Conservation (phyloP, 2,113 vertebrate species). For the Cyphomyrus discorhynchus region DNA sequence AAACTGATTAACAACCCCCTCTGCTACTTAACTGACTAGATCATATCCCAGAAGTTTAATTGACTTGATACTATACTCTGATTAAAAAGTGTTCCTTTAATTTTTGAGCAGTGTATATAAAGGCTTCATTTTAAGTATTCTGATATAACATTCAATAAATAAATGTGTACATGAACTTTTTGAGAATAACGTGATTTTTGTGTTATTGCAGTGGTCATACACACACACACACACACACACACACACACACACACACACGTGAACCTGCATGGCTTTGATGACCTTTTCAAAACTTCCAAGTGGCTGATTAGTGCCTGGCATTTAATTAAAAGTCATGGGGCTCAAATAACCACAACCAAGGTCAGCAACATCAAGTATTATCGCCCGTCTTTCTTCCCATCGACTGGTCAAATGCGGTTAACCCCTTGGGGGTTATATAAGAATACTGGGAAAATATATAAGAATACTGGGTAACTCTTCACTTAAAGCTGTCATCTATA, state of each 20-base stretch:
- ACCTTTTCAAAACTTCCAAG: not conserved
- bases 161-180: not conserved
- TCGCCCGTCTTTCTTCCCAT: not conserved
- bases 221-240: not conserved
- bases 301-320: not conserved
- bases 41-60: too few relatives aligned
- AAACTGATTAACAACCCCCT: too few relatives aligned
- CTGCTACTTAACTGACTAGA: too few relatives aligned
- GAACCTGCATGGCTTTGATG: not conserved
- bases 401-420: not conserved
- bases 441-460: not conserved
- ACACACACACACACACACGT: not conserved
- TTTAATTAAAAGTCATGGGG: slow-evolving; percentile 10
- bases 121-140: not conserved
- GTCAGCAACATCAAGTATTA: not conserved
- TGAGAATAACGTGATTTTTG: not conserved
- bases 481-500: not conserved
- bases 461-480: not conserved
- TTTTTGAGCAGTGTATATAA: not conserved
- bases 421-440: not conserved
- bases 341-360: not conserved
- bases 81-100: too few relatives aligned
- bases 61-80: too few relatives aligned
- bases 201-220: not conserved
- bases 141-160: not conserved